phyloP scores from a whole-genome alignment of 1,140 invertebrate genomes.

The Drosophila orena region DNA sequence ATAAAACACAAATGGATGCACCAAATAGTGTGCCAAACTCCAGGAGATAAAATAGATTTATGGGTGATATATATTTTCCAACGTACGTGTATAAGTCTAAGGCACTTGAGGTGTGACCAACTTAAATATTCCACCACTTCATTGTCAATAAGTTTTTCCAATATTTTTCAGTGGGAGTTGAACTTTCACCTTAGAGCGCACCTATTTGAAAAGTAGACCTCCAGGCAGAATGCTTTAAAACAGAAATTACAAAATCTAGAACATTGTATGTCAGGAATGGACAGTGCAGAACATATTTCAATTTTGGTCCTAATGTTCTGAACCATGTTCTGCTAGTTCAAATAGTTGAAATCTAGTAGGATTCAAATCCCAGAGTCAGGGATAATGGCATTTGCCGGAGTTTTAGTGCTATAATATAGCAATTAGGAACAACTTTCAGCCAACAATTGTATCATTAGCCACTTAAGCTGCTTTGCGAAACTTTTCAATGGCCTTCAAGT shows the following conservation, averaged over 20 bases:
- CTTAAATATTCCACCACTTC: too few species aligned
- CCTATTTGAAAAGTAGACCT: too few species aligned
- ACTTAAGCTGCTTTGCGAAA: slow-evolving; percentile 3
- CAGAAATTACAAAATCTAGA: too few species aligned
- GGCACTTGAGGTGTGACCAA: not conserved
- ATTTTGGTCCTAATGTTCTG: too few species aligned
- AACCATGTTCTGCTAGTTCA: too few species aligned
- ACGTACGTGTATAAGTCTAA: not conserved
- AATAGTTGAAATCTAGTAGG: not conserved
- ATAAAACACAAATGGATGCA: slow-evolving; percentile 16
- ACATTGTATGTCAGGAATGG: too few species aligned
- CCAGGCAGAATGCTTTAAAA: too few species aligned
- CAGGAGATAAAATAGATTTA: slow-evolving; percentile 6
- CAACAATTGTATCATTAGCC: slow-evolving; percentile 6
- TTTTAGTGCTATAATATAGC: not conserved
- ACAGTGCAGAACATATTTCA: too few species aligned
- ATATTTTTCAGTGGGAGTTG: too few species aligned
- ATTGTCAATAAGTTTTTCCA: too few species aligned
- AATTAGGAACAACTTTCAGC: not conserved
- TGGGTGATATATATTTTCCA: not conserved
- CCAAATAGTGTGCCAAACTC: not conserved
- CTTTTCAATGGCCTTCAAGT: slow-evolving; percentile 23
- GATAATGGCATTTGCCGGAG: not conserved
- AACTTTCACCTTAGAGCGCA: too few species aligned
- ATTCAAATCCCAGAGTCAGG: not conserved